A percentile compares a stretch with the other conserved stretches of the same genome.
phyloP scores from a whole-genome alignment of 2,888 invertebrate genomes.

The Stenotaenia linearis region DNA sequence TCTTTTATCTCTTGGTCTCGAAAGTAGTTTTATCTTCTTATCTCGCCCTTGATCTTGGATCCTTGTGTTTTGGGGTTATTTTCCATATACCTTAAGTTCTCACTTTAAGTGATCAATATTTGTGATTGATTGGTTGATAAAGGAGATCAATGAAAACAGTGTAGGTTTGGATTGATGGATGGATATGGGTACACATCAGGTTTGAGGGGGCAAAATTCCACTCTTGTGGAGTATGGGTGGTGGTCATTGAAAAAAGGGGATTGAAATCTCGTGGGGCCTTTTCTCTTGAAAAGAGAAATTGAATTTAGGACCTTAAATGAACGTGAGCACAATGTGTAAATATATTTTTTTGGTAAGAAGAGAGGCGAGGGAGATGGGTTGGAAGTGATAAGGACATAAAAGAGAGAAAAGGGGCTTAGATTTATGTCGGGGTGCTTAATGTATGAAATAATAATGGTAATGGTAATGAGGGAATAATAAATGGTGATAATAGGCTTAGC shows the following conservation, averaged over 20 bases:
- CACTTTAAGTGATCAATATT: background rate
- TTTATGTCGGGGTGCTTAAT: background rate
- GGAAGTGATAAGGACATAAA: background rate
- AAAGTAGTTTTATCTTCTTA: background rate
- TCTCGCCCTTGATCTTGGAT: background rate
- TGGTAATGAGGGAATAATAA: too few species aligned
- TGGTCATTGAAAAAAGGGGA: constrained; percentile 3
- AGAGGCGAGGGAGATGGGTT: background rate
- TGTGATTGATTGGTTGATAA: constrained; percentile 11
- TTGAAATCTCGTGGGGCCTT: constrained; percentile 17
- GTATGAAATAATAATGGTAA: too few species aligned
- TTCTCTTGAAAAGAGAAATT: constrained; percentile 5
- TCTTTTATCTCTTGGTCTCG: background rate
- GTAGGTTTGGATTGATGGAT: constrained; percentile 9
- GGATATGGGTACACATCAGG: constrained; percentile 3
- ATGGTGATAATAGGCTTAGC: too few species aligned
- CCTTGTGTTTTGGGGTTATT: background rate
- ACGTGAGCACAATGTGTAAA: constrained; percentile 1
- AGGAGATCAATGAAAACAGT: constrained; percentile 12
- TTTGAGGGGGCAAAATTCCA: background rate
- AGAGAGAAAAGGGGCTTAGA: background rate
- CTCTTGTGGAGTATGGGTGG: constrained; percentile 1
- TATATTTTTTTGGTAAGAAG: background rate
- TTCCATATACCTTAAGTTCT: background rate
- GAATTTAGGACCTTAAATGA: constrained; percentile 21